Evolutionary conservation across 2,888 invertebrate species (phyloP), one percentile per base, ranked within the genome.

Genomic region (Morpho helenor): DNA sequence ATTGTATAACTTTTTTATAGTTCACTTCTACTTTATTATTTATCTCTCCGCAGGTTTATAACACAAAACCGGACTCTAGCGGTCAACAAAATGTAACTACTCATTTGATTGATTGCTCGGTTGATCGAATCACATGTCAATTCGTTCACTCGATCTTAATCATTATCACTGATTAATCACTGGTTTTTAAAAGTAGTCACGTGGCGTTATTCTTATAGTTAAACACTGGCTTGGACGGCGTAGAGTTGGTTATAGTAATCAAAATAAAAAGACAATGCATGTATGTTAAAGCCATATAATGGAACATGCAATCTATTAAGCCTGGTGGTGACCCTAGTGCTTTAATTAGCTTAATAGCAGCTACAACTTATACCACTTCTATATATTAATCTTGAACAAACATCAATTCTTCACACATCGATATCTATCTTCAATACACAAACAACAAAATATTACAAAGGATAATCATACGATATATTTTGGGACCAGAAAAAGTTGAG

Each of bases 11-110:
- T 79, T 75, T 75, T 31, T 72, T 75, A 69, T 80, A 79, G 79
- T 80, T 79, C 81, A 87, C 82, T 82, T 86, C 87, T 89, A 80
- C 86, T 83, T 87, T 85, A 80, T 80, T 74, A 81, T 87, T 89
- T 87, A 80, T 89, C 83, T 88, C 83, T 90, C 84, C 88, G 82
- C 91, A 91, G 91, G 91, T 91, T 87, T 91, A 91, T 91, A 90
- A 90, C 86, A 87, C 89, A 86, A 91, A 91, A 89, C 81, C 90
- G 91, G 91, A 91, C 78, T 83, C 91, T 86, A 90, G 84, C 87
- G 91, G 89, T 85, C 89, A 91, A 87, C 85, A 81, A 87, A 90
- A 91, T 87, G 91, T 91, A 91, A 91, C 85, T 91, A 91, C 85
- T 84, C 75, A 82, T 77, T 82, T 83, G 77, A 80, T 82, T 83